phyloP scores from a whole-genome alignment of 2,888 invertebrate species.

The Drosophila hamatofila region DNA sequence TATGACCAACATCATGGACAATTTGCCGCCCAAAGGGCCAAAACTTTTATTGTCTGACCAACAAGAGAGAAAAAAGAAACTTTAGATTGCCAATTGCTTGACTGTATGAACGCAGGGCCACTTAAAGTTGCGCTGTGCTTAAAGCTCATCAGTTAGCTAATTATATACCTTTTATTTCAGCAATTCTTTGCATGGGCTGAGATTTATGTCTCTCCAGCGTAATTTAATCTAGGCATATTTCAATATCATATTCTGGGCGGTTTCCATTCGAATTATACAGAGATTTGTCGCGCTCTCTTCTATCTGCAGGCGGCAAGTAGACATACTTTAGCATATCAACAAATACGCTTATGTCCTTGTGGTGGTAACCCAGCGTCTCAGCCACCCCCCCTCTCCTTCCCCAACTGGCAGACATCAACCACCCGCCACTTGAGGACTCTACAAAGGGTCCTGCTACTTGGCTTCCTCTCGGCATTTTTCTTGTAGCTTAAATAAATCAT shows the following conservation, averaged over 20 bases:
- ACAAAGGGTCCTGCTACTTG: slow-evolving; percentile 34
- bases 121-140: not conserved
- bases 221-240: slow-evolving; percentile 53
- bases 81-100: slow-evolving; percentile 41
- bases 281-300: slow-evolving; percentile 69
- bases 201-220: slow-evolving; percentile 53
- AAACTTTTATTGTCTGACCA: slow-evolving; percentile 48
- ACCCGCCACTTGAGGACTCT: slow-evolving; percentile 5
- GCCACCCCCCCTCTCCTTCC: not conserved
- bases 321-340: slow-evolving; percentile 56
- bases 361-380: not conserved
- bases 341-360: slow-evolving; percentile 47
- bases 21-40: slow-evolving; percentile 47
- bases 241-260: slow-evolving; percentile 30
- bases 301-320: slow-evolving; percentile 21
- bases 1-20: slow-evolving; percentile 61
- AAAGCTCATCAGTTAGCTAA: slow-evolving; percentile 17
- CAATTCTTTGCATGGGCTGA: slow-evolving; percentile 9
- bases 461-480: slow-evolving; percentile 37
- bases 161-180: slow-evolving; percentile 16
- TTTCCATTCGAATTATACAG: slow-evolving; percentile 50
- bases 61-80: slow-evolving; percentile 16
- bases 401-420: not conserved
- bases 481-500: slow-evolving; percentile 64
- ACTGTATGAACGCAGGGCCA: not conserved